phyloP scores from a whole-genome alignment of 2,888 invertebrate genomes.

The Halocaridina rubra region DNA sequence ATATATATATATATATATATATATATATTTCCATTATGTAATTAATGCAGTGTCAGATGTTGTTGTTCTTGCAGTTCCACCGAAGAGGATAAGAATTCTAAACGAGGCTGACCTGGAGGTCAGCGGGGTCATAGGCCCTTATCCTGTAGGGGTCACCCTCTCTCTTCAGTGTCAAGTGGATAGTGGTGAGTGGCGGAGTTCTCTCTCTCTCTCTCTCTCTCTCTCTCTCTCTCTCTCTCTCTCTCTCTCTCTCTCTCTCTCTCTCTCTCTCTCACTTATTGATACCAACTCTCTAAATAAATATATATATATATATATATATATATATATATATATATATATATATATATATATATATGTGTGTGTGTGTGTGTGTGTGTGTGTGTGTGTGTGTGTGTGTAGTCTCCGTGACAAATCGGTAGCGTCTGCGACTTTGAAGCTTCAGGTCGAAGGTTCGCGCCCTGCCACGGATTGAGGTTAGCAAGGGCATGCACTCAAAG shows the following conservation, averaged over 20 bases:
- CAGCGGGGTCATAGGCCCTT: slow-evolving; percentile 65
- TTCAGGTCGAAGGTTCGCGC: no score
- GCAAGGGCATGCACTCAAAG: no score
- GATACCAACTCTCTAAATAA: not conserved
- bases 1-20: no score
- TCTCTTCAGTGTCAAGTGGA: slow-evolving; percentile 66
- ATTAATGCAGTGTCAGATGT: no score
- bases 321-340: not conserved
- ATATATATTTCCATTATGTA: no score
- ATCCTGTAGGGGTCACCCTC: slow-evolving; percentile 66
- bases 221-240: not conserved
- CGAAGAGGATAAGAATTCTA: slow-evolving; percentile 59
- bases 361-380: not conserved
- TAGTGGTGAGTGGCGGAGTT: slow-evolving; percentile 65
- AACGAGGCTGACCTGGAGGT: slow-evolving; percentile 64
- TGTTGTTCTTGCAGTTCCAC: slow-evolving; percentile 64
- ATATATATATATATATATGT: slow-evolving; percentile 1
- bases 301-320: not conserved
- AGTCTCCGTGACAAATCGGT: no score
- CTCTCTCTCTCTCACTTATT: not conserved
- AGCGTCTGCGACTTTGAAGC: no score
- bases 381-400: not conserved
- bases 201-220: not conserved
- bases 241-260: not conserved
- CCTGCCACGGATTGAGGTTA: no score